phyloP scores from a whole-genome alignment of 1,140 invertebrate species.

The Eumeta japonica region DNA sequence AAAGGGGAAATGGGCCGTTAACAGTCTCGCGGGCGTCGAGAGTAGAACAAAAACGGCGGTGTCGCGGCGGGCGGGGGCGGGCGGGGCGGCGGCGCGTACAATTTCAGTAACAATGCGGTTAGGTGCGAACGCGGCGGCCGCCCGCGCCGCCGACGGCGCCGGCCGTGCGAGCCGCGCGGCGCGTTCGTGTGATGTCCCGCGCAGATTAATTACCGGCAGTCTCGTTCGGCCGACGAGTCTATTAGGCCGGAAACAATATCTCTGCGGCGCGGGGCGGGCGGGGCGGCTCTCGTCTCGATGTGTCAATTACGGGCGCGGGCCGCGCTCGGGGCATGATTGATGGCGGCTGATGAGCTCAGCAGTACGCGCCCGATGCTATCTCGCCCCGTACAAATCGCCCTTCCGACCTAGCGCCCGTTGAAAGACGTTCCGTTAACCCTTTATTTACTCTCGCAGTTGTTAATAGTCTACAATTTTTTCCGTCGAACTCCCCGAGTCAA shows the following conservation, averaged over 20 bases:
- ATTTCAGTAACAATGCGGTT: constrained; percentile 3
- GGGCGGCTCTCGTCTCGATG: background rate
- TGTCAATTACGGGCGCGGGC: constrained; percentile 13
- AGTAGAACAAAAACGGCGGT: background rate
- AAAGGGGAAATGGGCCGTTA: background rate
- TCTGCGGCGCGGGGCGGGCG: too few relatives aligned
- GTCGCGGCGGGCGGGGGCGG: background rate
- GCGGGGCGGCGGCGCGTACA: background rate
- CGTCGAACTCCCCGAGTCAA: too few relatives aligned
- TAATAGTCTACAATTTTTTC: too few relatives aligned
- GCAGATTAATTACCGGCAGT: constrained; percentile 10
- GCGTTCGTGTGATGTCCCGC: background rate
- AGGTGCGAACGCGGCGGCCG: background rate
- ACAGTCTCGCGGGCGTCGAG: background rate
- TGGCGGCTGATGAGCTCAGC: constrained; percentile 2
- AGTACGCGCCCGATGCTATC: background rate
- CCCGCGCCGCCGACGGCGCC: background rate
- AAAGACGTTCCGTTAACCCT: too few relatives aligned
- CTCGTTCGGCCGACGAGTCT: constrained; percentile 12
- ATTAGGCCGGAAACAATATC: constrained; percentile 14
- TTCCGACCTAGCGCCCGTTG: too few relatives aligned
- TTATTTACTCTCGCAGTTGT: too few relatives aligned
- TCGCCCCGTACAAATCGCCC: background rate
- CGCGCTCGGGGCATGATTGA: background rate
- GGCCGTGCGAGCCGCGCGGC: background rate